These are phyloP conservation scores for Lagodon rhomboides DNA, from an alignment of 2,797 vertebrate genomes.

Conservation along the genomic window DNA sequence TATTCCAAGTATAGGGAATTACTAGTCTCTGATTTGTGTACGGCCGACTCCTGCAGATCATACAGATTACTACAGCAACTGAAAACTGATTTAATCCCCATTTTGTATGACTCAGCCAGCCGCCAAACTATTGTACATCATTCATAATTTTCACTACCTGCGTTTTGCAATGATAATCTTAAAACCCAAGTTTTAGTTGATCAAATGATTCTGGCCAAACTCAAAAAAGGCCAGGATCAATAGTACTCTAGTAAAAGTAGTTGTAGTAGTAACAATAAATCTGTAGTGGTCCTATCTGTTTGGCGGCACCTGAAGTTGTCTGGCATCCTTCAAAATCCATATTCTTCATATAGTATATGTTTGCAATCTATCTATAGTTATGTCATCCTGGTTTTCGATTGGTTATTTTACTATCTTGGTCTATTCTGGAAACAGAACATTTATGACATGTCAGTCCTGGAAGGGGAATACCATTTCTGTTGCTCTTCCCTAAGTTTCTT, in stretches of 20 bases:
- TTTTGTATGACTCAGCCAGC: neutral
- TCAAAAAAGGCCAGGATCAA: too few relatives aligned
- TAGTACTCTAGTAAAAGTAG: too few relatives aligned
- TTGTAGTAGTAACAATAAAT: too few relatives aligned
- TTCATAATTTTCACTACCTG: neutral
- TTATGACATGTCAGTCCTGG: neutral
- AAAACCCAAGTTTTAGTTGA: neutral
- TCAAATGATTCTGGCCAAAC: neutral
- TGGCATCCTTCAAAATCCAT: too few relatives aligned
- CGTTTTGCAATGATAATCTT: neutral
- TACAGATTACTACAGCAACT: neutral
- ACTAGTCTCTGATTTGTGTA: neutral
- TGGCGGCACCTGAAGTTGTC: too few relatives aligned
- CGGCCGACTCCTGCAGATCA: neutral
- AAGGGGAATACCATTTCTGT: neutral
- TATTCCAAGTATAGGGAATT: conserved; percentile 4
- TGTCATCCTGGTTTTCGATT: too few relatives aligned
- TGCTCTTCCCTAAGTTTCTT: neutral
- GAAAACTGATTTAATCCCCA: neutral
- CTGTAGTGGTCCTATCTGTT: too few relatives aligned
- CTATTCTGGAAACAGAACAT: neutral
- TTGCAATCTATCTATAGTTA: too few relatives aligned
- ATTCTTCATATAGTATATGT: too few relatives aligned
- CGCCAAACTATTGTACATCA: neutral
- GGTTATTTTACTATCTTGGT: too few relatives aligned